These are phyloP conservation scores for Synodontis membranacea DNA, from an alignment of 2,113 vertebrate species.

Conservation along the genomic window DNA sequence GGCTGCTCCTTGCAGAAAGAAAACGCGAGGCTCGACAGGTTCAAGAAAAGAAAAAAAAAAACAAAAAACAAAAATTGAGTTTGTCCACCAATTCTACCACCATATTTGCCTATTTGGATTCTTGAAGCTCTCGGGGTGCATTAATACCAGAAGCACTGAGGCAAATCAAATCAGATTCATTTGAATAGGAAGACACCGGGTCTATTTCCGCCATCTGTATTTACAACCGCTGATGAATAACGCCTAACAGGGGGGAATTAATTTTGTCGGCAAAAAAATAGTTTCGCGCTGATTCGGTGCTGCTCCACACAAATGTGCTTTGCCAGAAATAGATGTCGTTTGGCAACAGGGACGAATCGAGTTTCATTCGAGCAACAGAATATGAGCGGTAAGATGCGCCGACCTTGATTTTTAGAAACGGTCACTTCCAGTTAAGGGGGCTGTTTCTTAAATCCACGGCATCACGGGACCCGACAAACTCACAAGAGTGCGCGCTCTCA, in stretches of 20 bases:
- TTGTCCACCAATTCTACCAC: not conserved
- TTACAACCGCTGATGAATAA: not conserved
- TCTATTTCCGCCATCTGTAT: not conserved
- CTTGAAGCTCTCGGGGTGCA: not conserved
- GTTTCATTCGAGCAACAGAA: not conserved
- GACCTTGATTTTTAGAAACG: not conserved
- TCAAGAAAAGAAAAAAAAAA: not conserved
- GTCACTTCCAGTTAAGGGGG: not conserved
- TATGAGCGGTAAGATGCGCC: not conserved
- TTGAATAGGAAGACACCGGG: not conserved
- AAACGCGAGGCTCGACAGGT: not conserved
- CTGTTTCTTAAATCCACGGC: not conserved
- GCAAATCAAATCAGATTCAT: not conserved
- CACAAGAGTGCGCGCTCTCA: not conserved
- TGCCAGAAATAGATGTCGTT: not conserved
- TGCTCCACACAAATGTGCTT: not conserved
- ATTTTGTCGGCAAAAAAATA: not conserved
- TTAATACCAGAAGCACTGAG: slow-evolving; percentile 16
- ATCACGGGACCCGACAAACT: not conserved
- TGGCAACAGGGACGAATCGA: not conserved
- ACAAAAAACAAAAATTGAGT: not conserved
- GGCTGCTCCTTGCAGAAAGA: not conserved
- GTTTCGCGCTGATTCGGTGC: not conserved
- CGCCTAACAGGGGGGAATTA: not conserved
- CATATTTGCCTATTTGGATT: not conserved